Evolutionary conservation across 2,888 invertebrate genomes (phyloP).

Genomic region (Heteropelma amictum): DNA sequence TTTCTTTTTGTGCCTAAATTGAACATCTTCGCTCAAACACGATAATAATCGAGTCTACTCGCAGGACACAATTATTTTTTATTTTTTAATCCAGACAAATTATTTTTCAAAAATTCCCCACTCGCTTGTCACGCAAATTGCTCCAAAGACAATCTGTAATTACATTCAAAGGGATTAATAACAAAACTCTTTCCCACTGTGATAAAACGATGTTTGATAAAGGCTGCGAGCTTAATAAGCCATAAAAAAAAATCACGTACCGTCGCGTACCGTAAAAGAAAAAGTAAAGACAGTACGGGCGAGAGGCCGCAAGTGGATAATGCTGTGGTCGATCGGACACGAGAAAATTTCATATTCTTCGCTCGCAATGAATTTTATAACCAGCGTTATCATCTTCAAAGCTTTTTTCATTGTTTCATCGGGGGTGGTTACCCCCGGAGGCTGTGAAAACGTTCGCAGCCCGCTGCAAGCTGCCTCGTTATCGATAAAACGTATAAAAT

Average conservation of each 20-base stretch:
- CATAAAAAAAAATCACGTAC: background rate
- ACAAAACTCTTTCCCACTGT: background rate
- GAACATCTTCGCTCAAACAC: too few species aligned
- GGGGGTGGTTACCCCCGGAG: slow-evolving; percentile 7
- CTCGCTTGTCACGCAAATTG: too few species aligned
- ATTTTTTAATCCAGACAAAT: too few species aligned
- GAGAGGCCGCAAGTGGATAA: slow-evolving; percentile 8
- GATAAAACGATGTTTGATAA: too few species aligned
- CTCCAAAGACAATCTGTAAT: too few species aligned
- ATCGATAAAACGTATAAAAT: slow-evolving; percentile 52
- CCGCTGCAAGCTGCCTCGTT: slow-evolving; percentile 25
- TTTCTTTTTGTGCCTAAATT: too few species aligned
- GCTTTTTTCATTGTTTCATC: slow-evolving; percentile 35
- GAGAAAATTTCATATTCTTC: slow-evolving; percentile 22
- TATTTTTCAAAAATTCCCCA: too few species aligned
- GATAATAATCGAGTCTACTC: too few species aligned
- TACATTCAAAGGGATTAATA: too few species aligned
- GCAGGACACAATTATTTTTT: too few species aligned
- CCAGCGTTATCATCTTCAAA: slow-evolving; percentile 22
- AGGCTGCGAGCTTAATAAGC: background rate
- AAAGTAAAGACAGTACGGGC: background rate
- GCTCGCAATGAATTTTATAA: background rate
- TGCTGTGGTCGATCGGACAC: slow-evolving; percentile 14
- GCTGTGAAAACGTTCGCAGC: slow-evolving; percentile 9
- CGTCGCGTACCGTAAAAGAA: background rate